These are phyloP conservation scores for Bos indicus DNA, from an alignment of 2,113 vertebrate genomes.

Conservation along the genomic window DNA sequence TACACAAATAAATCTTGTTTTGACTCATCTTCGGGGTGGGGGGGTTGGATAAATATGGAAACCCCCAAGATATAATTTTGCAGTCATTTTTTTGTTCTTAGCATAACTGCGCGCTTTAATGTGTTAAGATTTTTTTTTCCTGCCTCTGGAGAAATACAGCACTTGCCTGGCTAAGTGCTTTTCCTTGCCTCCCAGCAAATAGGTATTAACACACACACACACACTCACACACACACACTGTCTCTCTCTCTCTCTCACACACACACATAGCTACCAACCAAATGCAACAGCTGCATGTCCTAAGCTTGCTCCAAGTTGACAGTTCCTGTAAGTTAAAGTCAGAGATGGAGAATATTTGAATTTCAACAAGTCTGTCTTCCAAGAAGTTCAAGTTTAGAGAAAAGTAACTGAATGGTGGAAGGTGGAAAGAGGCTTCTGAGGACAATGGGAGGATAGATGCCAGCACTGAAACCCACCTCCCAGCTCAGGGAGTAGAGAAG, in stretches of 20 bases:
- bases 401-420: background rate
- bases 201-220: constrained; percentile 19
- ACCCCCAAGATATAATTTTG: constrained; percentile 75
- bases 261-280: background rate
- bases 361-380: constrained; percentile 52
- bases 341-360: constrained; percentile 33
- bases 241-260: too few species aligned
- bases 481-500: background rate
- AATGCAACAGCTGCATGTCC: constrained; percentile 21
- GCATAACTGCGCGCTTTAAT: constrained; percentile 58
- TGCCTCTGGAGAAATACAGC: constrained; percentile 57
- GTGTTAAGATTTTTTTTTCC: constrained; percentile 62
- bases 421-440: background rate
- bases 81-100: constrained; percentile 67
- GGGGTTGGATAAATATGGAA: constrained; percentile 75
- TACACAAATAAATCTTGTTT: constrained; percentile 76
- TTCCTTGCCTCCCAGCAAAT: constrained; percentile 48
- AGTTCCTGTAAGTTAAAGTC: constrained; percentile 55
- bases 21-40: constrained; percentile 69
- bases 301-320: constrained; percentile 20
- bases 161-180: constrained; percentile 47
- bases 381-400: constrained; percentile 15
- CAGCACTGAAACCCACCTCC: background rate
- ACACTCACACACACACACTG: background rate
- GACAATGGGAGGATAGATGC: background rate